phyloP scores from a whole-genome alignment of 2,113 vertebrate genomes.

The Carassius gibelio region DNA sequence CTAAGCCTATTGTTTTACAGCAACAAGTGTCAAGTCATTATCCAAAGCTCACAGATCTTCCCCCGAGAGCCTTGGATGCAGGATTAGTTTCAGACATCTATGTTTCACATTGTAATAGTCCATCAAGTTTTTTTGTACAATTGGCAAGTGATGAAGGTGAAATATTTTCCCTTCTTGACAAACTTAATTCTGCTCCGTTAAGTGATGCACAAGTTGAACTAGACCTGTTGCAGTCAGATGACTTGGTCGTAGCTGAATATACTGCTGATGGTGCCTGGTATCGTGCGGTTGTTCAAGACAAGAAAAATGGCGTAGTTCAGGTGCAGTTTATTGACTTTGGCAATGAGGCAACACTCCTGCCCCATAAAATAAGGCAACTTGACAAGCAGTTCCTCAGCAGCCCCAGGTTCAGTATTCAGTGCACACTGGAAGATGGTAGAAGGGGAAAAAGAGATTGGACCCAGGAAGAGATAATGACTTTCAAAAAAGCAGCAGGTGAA shows the following conservation, averaged over 20 bases:
- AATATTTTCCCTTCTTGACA: constrained; percentile 76
- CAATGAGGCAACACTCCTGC: constrained; percentile 74
- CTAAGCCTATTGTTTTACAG: not conserved
- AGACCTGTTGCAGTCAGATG: constrained; percentile 72
- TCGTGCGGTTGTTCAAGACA: constrained; percentile 80
- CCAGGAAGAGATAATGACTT: constrained; percentile 63
- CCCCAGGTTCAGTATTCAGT: constrained; percentile 79
- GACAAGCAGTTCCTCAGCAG: constrained; percentile 62
- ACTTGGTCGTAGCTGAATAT: constrained; percentile 84
- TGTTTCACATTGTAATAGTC: constrained; percentile 81
- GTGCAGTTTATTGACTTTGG: constrained; percentile 92
- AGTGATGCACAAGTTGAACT: constrained; percentile 50
- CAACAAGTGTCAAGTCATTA: not conserved
- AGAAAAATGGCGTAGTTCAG: constrained; percentile 59
- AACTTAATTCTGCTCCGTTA: constrained; percentile 71
- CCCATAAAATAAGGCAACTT: constrained; percentile 71
- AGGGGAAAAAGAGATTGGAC: constrained; percentile 41
- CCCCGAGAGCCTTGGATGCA: constrained; percentile 69
- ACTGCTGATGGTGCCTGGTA: constrained; percentile 85
- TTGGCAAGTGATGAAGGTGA: constrained; percentile 76
- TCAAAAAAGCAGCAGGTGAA: constrained; percentile 72
- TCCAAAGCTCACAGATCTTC: constrained; percentile 73
- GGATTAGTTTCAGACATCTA: constrained; percentile 79
- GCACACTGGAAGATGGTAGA: constrained; percentile 71
- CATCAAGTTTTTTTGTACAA: constrained; percentile 85